Conservation (phyloP, 2,797 vertebrate genomes). For the Melanotaenia boesemani region DNA sequence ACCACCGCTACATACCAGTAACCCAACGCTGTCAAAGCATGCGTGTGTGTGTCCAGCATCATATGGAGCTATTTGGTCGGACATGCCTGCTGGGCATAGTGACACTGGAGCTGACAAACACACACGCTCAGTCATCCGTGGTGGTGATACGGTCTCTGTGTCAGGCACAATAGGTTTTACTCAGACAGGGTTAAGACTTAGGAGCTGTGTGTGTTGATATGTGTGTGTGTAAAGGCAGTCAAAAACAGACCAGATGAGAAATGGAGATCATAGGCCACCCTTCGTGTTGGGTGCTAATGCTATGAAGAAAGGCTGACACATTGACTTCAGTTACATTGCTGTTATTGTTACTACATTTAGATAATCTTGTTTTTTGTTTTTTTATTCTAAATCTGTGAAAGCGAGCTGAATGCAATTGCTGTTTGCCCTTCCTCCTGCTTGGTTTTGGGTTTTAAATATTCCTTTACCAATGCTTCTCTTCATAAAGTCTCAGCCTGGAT, state of each 20-base stretch:
- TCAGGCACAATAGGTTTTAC: slow-evolving; percentile 74
- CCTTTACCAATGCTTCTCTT: background rate
- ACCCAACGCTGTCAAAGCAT: slow-evolving; percentile 18
- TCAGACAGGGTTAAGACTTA: slow-evolving; percentile 74
- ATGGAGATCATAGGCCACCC: slow-evolving; percentile 49
- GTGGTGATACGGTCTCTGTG: slow-evolving; percentile 72
- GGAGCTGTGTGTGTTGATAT: slow-evolving; percentile 49
- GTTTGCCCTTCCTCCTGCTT: background rate
- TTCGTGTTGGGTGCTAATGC: slow-evolving; percentile 25
- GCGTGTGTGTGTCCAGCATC: slow-evolving; percentile 51
- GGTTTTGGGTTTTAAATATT: background rate
- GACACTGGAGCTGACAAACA: slow-evolving; percentile 63
- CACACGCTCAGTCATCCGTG: slow-evolving; percentile 69
- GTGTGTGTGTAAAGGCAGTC: slow-evolving; percentile 26
- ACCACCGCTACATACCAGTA: slow-evolving; percentile 14
- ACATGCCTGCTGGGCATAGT: slow-evolving; percentile 59
- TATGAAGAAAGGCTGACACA: slow-evolving; percentile 3
- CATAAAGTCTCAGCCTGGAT: background rate
- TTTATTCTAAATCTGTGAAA: background rate
- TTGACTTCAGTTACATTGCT: background rate
- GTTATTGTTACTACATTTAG: background rate
- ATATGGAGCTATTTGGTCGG: slow-evolving; percentile 56
- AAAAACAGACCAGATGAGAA: slow-evolving; percentile 34
- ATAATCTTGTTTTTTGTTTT: background rate
- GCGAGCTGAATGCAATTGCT: background rate